Percentiles rank a stretch among this genome's conserved stretches.
phyloP scores from a whole-genome alignment of 2,797 vertebrate species.

The Galagoides demidoff region DNA sequence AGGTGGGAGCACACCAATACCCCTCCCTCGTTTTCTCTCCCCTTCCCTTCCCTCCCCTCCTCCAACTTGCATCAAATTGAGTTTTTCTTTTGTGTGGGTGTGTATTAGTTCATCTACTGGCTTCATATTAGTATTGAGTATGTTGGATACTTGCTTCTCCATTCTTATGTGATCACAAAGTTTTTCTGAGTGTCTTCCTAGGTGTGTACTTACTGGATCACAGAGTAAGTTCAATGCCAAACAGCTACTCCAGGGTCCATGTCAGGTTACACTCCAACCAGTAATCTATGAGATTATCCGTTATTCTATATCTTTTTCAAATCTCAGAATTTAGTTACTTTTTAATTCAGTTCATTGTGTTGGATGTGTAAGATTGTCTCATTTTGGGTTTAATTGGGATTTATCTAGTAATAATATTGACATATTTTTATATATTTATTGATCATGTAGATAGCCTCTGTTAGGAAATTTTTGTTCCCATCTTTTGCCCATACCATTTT shows the following conservation, averaged over 20 bases:
- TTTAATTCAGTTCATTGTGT: not conserved
- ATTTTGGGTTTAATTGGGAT: not conserved
- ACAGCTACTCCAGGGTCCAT: not conserved
- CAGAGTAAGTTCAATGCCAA: not conserved
- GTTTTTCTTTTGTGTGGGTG: no score
- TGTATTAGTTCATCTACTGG: no score
- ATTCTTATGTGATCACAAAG: not conserved
- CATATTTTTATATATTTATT: not conserved
- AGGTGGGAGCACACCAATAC: no score
- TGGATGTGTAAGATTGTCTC: not conserved
- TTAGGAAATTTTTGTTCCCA: not conserved
- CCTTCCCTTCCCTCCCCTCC: no score
- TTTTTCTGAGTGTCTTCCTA: not conserved
- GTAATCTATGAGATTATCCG: not conserved
- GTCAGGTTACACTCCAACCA: not conserved
- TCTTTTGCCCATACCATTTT: not conserved
- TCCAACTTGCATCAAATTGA: no score
- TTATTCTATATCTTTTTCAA: not conserved
- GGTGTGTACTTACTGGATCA: not conserved
- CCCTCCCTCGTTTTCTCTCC: no score
- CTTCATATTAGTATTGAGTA: no score
- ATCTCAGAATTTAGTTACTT: not conserved
- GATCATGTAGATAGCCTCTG: not conserved
- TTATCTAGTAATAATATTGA: not conserved
- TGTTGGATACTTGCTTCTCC: no score